Base-by-base conservation (phyloP, 2,113 vertebrate genomes). In the Nothoprocta perdicaria region DNA sequence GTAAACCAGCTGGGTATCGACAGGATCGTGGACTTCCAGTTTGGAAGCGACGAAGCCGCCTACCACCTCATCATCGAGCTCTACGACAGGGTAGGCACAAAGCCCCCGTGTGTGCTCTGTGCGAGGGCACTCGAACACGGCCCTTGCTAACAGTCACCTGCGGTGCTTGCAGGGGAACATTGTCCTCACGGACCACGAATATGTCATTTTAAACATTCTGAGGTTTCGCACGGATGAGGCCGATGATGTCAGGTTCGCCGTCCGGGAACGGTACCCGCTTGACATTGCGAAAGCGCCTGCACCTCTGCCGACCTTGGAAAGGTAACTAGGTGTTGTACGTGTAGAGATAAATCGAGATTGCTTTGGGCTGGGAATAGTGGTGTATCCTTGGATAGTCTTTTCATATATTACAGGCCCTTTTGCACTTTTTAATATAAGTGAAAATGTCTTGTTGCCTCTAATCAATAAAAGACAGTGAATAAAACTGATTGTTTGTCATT, bases 11-110 rank as follows among this genome's bases (percentile, higher is more conserved):
- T 99, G 9, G 99, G 99, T 3, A 94, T 98, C 14, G 99, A 99
- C 97, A 98, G 99, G 76, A 98, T 99, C 63, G 98, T 99, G 62
- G 99, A 99, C 96, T 97, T 99, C 90, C 99, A 99, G 87, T 99
- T 99, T 78, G 99, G 99, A 60, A 99, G 99, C 15, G 98, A 98
- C 1, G 98, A 99, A 75, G 99, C 99, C 9, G 99, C 99, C 21
- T 99, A 99, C 88, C 99, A 99, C 90, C 96, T 99, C 50, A 98
- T 99, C 58, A 48, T 99, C 33, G 99, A 99, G 93, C 98, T 99
- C 7, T 99, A 99, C 6, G 99, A 99, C 97, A 97, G 99, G 98
- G 99, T 99, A 96, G 98, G 99, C 89, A 38, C 33, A 3, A 7
- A 22, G 12, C 86, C 8, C 61, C 41, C 0, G 7, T 0, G 0